A percentile compares a stretch with the other conserved stretches of the same genome.
phyloP scores from a whole-genome alignment of 2,888 invertebrate species.

The Schizotus pectinicornis region DNA sequence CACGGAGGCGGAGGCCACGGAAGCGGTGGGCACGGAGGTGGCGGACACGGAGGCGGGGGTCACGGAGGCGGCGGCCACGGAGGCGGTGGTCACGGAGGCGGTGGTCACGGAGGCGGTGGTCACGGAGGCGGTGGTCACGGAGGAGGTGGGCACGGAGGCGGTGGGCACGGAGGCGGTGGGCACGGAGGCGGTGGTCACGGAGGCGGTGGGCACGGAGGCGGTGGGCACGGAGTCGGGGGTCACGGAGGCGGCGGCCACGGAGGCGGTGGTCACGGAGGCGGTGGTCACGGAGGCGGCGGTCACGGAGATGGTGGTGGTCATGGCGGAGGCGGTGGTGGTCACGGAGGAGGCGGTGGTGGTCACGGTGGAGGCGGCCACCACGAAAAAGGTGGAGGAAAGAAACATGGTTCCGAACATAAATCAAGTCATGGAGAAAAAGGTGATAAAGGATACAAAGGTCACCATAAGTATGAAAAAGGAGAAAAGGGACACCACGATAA shows the following conservation, averaged over 20 bases:
- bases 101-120: slow-evolving; percentile 32
- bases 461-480: slow-evolving; percentile 50
- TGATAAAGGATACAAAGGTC: slow-evolving; percentile 52
- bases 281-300: slow-evolving; percentile 28
- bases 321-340: slow-evolving; percentile 11
- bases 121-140: slow-evolving; percentile 21
- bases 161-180: slow-evolving; percentile 24
- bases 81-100: slow-evolving; percentile 29
- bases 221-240: slow-evolving; percentile 14
- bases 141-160: slow-evolving; percentile 13
- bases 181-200: slow-evolving; percentile 25
- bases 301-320: slow-evolving; percentile 39
- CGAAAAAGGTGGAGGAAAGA: slow-evolving; percentile 47
- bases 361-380: slow-evolving; percentile 31
- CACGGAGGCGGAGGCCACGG: slow-evolving; percentile 20
- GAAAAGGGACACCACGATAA: slow-evolving; percentile 56
- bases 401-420: slow-evolving; percentile 45
- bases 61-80: slow-evolving; percentile 24
- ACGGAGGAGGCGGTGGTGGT: slow-evolving; percentile 21
- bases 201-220: slow-evolving; percentile 22
- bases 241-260: slow-evolving; percentile 14
- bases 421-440: slow-evolving; percentile 50
- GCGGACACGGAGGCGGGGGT: slow-evolving; percentile 22
- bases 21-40: slow-evolving; percentile 23
- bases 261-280: slow-evolving; percentile 25